Evolutionary conservation across 2,888 invertebrate species (phyloP).

Genomic region (Theretra japonica): DNA sequence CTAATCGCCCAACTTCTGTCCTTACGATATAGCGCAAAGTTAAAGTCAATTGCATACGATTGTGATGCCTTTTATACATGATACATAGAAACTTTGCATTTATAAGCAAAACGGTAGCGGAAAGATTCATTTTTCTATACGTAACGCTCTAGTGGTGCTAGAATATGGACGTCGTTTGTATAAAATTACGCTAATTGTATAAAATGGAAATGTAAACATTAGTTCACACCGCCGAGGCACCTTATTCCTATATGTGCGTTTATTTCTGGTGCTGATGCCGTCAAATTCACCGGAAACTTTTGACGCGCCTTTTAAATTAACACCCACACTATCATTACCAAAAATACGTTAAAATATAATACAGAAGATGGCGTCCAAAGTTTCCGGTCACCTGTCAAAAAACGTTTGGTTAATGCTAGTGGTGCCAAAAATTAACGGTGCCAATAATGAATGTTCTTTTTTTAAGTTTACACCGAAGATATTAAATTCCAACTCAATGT

Average conservation of each 20-base stretch:
- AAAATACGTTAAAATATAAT: background rate
- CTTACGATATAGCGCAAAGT: constrained; percentile 34
- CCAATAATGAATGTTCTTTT: constrained; percentile 52
- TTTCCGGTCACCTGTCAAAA: constrained; percentile 21
- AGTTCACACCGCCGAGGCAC: constrained; percentile 43
- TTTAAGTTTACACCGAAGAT: constrained; percentile 20
- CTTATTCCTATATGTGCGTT: constrained; percentile 65
- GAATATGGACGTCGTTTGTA: constrained; percentile 50
- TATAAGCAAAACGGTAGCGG: constrained; percentile 50
- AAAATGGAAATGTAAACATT: constrained; percentile 36
- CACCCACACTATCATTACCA: background rate
- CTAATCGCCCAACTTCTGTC: background rate
- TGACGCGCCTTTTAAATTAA: background rate
- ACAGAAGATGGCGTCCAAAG: constrained; percentile 1
- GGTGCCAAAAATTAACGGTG: constrained; percentile 79
- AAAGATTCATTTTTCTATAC: constrained; percentile 52
- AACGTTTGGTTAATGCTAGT: constrained; percentile 62
- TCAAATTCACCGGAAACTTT: constrained; percentile 26
- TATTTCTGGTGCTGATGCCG: constrained; percentile 66
- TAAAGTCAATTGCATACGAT: constrained; percentile 53
- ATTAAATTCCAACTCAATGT: constrained; percentile 33
- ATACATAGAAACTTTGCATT: constrained; percentile 55
- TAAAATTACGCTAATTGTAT: constrained; percentile 46
- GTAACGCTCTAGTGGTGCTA: constrained; percentile 66
- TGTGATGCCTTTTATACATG: constrained; percentile 42